phyloP scores from a whole-genome alignment of 2,797 vertebrate genomes.

The Toxotes lorentzi region DNA sequence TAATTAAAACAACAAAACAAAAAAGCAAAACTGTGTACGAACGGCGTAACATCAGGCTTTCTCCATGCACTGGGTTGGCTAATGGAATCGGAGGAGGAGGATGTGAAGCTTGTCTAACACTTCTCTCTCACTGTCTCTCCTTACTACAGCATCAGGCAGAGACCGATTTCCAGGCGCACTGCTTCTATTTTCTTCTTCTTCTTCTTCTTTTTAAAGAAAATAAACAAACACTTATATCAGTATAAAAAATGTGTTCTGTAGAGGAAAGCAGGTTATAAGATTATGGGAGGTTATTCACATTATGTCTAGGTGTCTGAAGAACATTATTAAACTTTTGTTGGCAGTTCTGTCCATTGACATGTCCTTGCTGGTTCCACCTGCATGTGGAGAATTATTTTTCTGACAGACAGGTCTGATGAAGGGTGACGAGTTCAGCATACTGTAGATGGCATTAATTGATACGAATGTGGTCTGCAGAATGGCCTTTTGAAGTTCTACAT shows the following conservation, averaged over 20 bases:
- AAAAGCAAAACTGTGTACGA: slow-evolving; percentile 38
- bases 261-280: slow-evolving; percentile 27
- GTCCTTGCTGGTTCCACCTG: slow-evolving; percentile 22
- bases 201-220: slow-evolving; percentile 39
- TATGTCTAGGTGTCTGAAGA: slow-evolving; percentile 52
- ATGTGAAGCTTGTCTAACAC: slow-evolving; percentile 40
- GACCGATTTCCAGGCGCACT: slow-evolving; percentile 76
- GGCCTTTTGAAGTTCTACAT: slow-evolving; percentile 1
- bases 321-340: slow-evolving; percentile 21
- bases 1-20: slow-evolving; percentile 16
- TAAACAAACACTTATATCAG: slow-evolving; percentile 62
- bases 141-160: slow-evolving; percentile 75
- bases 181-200: slow-evolving; percentile 61
- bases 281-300: slow-evolving; percentile 33
- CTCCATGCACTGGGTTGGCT: slow-evolving; percentile 46
- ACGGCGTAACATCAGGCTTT: slow-evolving; percentile 32
- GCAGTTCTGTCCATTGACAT: slow-evolving; percentile 27
- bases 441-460: slow-evolving; percentile 2
- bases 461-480: slow-evolving; percentile 19
- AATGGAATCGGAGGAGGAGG: slow-evolving; percentile 38
- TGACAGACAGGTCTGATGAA: background rate
- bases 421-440: slow-evolving; percentile 2
- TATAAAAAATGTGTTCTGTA: slow-evolving; percentile 55
- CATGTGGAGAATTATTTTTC: slow-evolving; percentile 15
- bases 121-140: slow-evolving; percentile 76